A percentile compares a stretch with the other conserved stretches of the same genome.
These are phyloP conservation scores for Diarsia mendica DNA, from an alignment of 2,888 invertebrate species.

Conservation along the genomic window DNA sequence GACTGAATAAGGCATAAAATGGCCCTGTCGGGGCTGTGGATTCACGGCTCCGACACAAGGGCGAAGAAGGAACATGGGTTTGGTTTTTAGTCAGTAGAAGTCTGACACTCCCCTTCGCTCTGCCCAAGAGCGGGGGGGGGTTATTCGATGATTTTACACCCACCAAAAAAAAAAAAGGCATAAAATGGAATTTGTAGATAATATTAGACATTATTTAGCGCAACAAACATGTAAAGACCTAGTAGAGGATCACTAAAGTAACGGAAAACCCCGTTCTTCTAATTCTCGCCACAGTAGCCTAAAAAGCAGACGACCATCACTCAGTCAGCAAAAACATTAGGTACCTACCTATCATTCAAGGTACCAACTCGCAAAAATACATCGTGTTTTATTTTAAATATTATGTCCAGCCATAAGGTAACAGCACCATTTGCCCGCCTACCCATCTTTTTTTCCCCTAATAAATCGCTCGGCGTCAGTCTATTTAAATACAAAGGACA, in stretches of 20 bases:
- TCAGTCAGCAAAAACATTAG: constrained; percentile 13
- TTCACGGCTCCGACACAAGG: too few species aligned
- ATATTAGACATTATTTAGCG: background rate
- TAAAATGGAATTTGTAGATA: background rate
- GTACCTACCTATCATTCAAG: too few species aligned
- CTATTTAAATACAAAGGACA: constrained; percentile 50
- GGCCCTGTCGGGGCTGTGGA: too few species aligned
- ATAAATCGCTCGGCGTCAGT: constrained; percentile 40
- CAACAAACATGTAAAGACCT: background rate
- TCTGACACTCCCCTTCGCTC: too few species aligned
- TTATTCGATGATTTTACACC: too few species aligned
- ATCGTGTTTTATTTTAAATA: background rate
- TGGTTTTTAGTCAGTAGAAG: too few species aligned
- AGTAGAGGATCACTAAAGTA: background rate
- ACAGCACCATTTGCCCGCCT: constrained; percentile 12
- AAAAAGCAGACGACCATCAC: background rate
- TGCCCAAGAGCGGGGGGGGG: too few species aligned
- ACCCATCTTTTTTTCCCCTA: constrained; percentile 44
- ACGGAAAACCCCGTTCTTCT: background rate
- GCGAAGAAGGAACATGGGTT: too few species aligned
- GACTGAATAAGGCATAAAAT: background rate
- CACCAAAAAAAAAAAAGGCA: too few species aligned
- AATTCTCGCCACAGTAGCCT: background rate
- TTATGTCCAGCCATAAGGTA: constrained; percentile 12
- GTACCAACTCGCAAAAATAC: constrained; percentile 30